A percentile compares a stretch with the other conserved stretches of the same genome.
phyloP scores from a whole-genome alignment of 2,888 invertebrate species.

The Nymphalis polychloros region DNA sequence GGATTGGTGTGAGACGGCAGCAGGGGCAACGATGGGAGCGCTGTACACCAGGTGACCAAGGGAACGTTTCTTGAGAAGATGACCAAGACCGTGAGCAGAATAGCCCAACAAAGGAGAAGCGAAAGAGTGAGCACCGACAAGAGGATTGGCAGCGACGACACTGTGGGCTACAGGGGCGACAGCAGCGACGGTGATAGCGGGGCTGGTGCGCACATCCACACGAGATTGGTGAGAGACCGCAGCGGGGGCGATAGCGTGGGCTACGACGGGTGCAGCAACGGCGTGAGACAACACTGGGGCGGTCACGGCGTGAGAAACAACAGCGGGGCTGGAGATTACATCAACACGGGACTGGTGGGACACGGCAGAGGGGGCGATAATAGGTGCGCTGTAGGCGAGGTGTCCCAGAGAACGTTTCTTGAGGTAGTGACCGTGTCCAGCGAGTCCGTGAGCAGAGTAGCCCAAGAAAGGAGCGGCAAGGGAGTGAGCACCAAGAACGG shows the following conservation, averaged over 20 bases:
- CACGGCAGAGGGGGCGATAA: slow-evolving; percentile 61
- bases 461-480: slow-evolving; percentile 30
- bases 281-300: slow-evolving; percentile 48
- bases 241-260: slow-evolving; percentile 39
- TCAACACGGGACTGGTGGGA: slow-evolving; percentile 64
- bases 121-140: slow-evolving; percentile 24
- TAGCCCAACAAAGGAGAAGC: slow-evolving; percentile 32
- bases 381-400: slow-evolving; percentile 49
- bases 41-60: slow-evolving; percentile 46
- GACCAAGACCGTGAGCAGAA: slow-evolving; percentile 36
- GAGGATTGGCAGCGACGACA: slow-evolving; percentile 50
- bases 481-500: slow-evolving; percentile 26
- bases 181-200: slow-evolving; percentile 49
- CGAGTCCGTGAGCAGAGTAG: slow-evolving; percentile 29
- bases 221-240: slow-evolving; percentile 69
- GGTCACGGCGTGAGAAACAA: slow-evolving; percentile 45
- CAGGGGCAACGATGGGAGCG: slow-evolving; percentile 60
- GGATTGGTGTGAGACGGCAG: slow-evolving; percentile 60
- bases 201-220: slow-evolving; percentile 56
- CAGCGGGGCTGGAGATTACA: slow-evolving; percentile 47
- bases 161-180: slow-evolving; percentile 49
- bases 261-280: slow-evolving; percentile 45
- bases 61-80: slow-evolving; percentile 48
- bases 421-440: slow-evolving; percentile 44
- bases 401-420: slow-evolving; percentile 49